Percentiles rank a stretch among this genome's conserved stretches.
Conservation (phyloP, 2,888 invertebrate genomes). For the Dynastes maya region DNA sequence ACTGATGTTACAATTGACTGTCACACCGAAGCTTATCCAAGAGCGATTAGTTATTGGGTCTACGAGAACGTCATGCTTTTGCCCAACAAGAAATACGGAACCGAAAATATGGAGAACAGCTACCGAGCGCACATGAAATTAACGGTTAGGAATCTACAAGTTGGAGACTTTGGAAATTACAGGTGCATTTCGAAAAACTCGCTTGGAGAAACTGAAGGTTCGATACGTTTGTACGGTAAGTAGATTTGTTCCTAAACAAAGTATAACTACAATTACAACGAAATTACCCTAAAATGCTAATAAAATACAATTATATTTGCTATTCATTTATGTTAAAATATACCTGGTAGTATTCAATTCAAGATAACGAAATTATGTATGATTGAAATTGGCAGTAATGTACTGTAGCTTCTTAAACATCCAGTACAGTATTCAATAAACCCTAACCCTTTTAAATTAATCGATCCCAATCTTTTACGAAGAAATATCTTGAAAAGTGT, state of each 20-base stretch:
- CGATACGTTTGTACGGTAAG: conserved; percentile 92
- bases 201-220: conserved; percentile 93
- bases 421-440: no score
- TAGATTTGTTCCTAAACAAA: conserved; percentile 52
- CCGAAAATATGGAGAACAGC: conserved; percentile 87
- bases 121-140: conserved; percentile 93
- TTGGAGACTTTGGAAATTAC: conserved; percentile 92
- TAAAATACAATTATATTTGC: no score
- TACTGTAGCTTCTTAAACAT: no score
- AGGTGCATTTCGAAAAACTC: conserved; percentile 95
- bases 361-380: no score
- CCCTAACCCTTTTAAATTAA: no score
- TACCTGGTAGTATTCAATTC: no score
- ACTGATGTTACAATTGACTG: conserved; percentile 95
- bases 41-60: conserved; percentile 94
- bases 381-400: no score
- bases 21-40: conserved; percentile 92
- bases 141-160: conserved; percentile 87
- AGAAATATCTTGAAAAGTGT: no score
- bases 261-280: neutral
- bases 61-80: conserved; percentile 92
- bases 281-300: neutral
- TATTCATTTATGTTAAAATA: no score
- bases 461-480: no score
- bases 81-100: conserved; percentile 90